phyloP scores from a whole-genome alignment of 2,888 invertebrate genomes.

The Drosophila peninsularis region DNA sequence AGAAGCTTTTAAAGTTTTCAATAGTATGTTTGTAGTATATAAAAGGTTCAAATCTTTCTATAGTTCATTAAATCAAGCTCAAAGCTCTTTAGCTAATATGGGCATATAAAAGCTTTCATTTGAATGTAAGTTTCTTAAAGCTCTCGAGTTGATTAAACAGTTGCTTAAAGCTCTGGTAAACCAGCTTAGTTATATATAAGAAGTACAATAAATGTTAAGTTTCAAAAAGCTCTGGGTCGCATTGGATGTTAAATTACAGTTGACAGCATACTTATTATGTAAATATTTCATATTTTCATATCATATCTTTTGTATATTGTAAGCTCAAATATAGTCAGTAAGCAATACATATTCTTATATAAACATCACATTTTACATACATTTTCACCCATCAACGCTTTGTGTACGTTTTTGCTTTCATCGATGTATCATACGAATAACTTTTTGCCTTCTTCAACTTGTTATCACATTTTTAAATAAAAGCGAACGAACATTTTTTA shows the following conservation, averaged over 20 bases:
- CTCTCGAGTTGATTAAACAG: background rate
- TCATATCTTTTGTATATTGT: conserved; percentile 39
- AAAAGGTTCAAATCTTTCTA: background rate
- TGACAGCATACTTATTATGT: conserved; percentile 44
- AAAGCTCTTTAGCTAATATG: no score
- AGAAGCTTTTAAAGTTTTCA: background rate
- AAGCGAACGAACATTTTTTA: conserved; percentile 51
- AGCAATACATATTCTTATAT: background rate
- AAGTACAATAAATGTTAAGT: conserved; percentile 38
- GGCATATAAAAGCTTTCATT: no score
- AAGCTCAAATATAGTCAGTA: conserved; percentile 41
- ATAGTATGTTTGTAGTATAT: background rate
- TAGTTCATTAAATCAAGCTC: background rate
- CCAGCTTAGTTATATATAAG: conserved; percentile 1
- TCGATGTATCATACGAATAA: conserved; percentile 67
- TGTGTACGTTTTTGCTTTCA: conserved; percentile 79
- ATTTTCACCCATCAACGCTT: conserved; percentile 74
- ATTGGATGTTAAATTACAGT: conserved; percentile 36
- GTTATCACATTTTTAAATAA: conserved; percentile 71
- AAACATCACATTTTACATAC: conserved; percentile 20
- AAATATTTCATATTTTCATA: conserved; percentile 59
- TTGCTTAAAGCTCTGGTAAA: conserved; percentile 1
- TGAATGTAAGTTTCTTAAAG: background rate
- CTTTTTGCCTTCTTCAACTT: conserved; percentile 57
- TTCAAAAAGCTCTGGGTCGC: conserved; percentile 18